These are phyloP conservation scores for Leptarthrus brevirostris DNA, from an alignment of 2,888 invertebrate species.

Conservation along the genomic window DNA sequence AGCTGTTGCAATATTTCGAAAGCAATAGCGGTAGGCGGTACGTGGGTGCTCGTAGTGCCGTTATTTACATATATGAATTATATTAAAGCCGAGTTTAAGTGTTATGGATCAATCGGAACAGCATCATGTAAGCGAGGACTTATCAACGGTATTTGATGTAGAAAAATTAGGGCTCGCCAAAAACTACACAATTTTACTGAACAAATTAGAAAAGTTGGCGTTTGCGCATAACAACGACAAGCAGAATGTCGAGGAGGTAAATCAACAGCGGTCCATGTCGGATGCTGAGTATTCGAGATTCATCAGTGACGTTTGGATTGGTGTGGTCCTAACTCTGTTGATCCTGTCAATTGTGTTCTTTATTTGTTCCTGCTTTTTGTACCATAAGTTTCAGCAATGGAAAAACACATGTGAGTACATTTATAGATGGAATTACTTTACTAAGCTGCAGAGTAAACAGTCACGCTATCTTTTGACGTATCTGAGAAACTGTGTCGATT, in stretches of 20 bases:
- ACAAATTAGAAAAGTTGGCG: constrained; percentile 64
- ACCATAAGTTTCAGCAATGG: constrained; percentile 75
- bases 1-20: too few relatives aligned
- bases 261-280: constrained; percentile 52
- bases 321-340: constrained; percentile 72
- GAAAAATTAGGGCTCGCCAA: constrained; percentile 57
- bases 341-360: constrained; percentile 73
- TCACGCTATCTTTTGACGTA: constrained; percentile 19
- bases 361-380: constrained; percentile 73
- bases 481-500: constrained; percentile 11
- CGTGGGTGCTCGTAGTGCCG: neutral
- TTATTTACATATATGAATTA: neutral
- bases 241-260: neutral
- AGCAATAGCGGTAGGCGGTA: constrained; percentile 31
- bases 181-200: constrained; percentile 65
- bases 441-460: constrained; percentile 12
- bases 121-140: neutral
- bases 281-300: constrained; percentile 71
- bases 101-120: constrained; percentile 34
- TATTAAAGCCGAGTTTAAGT: neutral
- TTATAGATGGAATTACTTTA: neutral
- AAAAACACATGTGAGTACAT: constrained; percentile 70
- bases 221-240: constrained; percentile 49
- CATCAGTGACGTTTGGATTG: constrained; percentile 74
- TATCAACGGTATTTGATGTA: neutral